phyloP scores from a whole-genome alignment of 2,113 vertebrate species.

The Pseudopipra pipra region DNA sequence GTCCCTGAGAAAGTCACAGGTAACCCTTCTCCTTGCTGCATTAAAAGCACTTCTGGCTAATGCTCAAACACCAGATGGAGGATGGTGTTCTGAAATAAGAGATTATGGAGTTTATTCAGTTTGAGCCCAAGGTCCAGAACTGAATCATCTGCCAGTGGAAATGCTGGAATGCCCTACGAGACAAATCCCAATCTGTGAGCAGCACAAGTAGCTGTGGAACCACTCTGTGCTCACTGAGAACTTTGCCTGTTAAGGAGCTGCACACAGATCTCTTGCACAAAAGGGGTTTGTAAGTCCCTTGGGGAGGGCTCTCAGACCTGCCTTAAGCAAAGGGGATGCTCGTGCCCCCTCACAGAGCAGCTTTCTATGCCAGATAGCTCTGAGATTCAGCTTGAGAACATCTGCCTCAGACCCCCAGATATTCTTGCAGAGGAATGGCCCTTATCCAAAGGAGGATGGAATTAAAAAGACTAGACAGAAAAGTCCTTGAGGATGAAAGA shows the following conservation, averaged over 20 bases:
- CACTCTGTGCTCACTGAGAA: accelerated
- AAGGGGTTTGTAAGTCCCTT: background rate
- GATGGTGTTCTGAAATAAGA: background rate
- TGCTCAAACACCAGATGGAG: background rate
- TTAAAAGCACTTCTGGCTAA: background rate
- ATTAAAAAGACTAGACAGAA: background rate
- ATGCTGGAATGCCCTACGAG: background rate
- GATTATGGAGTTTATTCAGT: background rate
- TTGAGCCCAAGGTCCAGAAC: background rate
- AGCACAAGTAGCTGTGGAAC: background rate
- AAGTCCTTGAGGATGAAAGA: slow-evolving; percentile 9
- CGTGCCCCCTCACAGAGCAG: accelerated
- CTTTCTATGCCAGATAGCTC: background rate
- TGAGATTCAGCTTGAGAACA: background rate
- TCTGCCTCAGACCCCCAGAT: background rate
- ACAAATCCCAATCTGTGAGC: background rate
- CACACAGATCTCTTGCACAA: background rate
- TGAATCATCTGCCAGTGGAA: background rate
- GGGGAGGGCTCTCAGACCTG: background rate
- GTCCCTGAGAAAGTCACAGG: background rate
- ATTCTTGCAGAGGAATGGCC: background rate
- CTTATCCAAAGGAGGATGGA: background rate
- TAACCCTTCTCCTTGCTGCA: background rate
- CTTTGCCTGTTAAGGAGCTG: background rate
- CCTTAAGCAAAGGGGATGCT: background rate